Evolutionary conservation across 2,113 vertebrate species (phyloP).

Genomic region (Epinephelus fuscoguttatus): DNA sequence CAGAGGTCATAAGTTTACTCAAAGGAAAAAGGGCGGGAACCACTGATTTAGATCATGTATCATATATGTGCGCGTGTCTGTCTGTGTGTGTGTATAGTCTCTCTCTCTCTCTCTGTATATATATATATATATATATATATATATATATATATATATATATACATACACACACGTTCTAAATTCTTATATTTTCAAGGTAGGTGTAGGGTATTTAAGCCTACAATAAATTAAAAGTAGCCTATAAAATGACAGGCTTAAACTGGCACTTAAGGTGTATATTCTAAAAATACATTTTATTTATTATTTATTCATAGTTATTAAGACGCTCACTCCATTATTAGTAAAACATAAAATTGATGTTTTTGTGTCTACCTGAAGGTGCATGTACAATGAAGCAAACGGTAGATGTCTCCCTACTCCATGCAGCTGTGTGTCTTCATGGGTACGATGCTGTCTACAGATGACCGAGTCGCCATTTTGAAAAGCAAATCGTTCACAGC

Average conservation of each 20-base stretch:
- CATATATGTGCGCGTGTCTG: too few species aligned
- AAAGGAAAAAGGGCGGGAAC: too few species aligned
- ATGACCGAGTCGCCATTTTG: slow-evolving; percentile 86
- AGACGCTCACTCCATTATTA: background rate
- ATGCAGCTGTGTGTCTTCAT: slow-evolving; percentile 38
- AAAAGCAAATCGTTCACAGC: slow-evolving; percentile 86
- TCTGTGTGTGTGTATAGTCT: too few species aligned
- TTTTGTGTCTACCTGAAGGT: background rate
- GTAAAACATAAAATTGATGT: background rate
- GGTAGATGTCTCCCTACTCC: slow-evolving; percentile 84
- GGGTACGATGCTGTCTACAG: slow-evolving; percentile 38
- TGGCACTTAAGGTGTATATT: background rate
- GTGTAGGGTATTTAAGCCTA: too few species aligned
- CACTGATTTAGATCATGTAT: too few species aligned
- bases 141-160: too few species aligned
- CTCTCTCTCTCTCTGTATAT: too few species aligned
- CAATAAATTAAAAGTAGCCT: background rate
- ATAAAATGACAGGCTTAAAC: background rate
- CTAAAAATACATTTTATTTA: background rate
- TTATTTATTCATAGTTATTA: background rate
- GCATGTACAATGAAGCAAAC: slow-evolving; percentile 34
- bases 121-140: too few species aligned
- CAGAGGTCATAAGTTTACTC: too few species aligned
- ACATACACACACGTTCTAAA: too few species aligned
- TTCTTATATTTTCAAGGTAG: too few species aligned